Evolutionary conservation across 1,140 invertebrate species (phyloP).

Genomic region (Melanaphis sacchari): DNA sequence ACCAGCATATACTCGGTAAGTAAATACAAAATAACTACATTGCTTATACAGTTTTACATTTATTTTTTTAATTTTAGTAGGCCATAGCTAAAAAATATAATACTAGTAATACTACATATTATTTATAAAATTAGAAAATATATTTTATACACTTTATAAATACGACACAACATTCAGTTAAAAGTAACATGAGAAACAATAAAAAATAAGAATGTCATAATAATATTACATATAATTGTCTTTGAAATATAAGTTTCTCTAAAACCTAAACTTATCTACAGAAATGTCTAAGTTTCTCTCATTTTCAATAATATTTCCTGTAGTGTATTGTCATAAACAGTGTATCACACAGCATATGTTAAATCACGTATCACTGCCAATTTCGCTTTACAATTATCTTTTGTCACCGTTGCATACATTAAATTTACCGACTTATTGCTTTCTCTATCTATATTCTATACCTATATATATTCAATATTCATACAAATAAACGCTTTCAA

Average conservation of each 20-base stretch:
- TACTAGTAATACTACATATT: background rate
- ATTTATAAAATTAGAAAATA: slow-evolving; percentile 1
- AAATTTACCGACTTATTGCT: slow-evolving; percentile 34
- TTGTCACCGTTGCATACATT: slow-evolving; percentile 50
- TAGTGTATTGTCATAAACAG: slow-evolving; percentile 34
- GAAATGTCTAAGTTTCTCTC: slow-evolving; percentile 16
- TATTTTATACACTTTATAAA: background rate
- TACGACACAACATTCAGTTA: background rate
- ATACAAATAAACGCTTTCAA: slow-evolving; percentile 16
- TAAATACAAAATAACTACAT: background rate
- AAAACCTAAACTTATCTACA: background rate
- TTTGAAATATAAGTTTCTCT: slow-evolving; percentile 1
- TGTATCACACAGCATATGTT: background rate
- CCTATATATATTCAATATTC: background rate
- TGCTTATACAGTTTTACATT: background rate
- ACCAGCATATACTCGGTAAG: slow-evolving; percentile 41
- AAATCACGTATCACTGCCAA: slow-evolving; percentile 21
- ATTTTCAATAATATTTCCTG: slow-evolving; percentile 40
- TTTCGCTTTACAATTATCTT: slow-evolving; percentile 47
- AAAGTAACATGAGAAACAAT: background rate
- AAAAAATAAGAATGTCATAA: background rate
- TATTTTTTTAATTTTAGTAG: background rate
- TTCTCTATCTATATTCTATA: background rate
- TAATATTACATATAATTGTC: background rate
- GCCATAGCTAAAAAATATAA: background rate